These are phyloP conservation scores for Patella depressa DNA, from an alignment of 2,888 invertebrate genomes.

Conservation along the genomic window DNA sequence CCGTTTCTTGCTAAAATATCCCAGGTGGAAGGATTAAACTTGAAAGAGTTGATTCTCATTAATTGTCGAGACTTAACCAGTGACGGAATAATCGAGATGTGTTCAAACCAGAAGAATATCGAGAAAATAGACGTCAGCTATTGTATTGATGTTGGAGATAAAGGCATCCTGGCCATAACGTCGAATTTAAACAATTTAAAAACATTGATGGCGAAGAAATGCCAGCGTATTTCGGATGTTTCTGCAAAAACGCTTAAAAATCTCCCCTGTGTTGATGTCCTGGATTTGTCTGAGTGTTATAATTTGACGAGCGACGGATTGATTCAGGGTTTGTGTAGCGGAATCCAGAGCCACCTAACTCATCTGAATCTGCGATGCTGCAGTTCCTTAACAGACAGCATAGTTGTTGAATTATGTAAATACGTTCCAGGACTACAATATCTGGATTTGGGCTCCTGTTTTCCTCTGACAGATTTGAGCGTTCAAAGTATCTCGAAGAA, in stretches of 20 bases:
- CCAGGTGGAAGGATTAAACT: slow-evolving; percentile 73
- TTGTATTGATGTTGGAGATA: slow-evolving; percentile 79
- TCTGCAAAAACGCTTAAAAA: slow-evolving; percentile 76
- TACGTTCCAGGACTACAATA: slow-evolving; percentile 76
- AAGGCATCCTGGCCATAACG: slow-evolving; percentile 77
- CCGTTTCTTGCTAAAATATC: slow-evolving; percentile 76
- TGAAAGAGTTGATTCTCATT: slow-evolving; percentile 75
- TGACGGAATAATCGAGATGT: slow-evolving; percentile 75
- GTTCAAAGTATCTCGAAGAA: slow-evolving; percentile 80
- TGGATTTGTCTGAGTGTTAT: slow-evolving; percentile 81
- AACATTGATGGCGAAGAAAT: slow-evolving; percentile 77
- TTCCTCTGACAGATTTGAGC: slow-evolving; percentile 80
- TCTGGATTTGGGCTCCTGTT: slow-evolving; percentile 80
- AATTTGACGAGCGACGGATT: slow-evolving; percentile 78
- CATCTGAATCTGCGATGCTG: slow-evolving; percentile 66
- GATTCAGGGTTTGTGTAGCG: slow-evolving; percentile 75
- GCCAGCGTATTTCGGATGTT: slow-evolving; percentile 78
- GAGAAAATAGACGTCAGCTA: slow-evolving; percentile 78
- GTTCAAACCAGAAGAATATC: slow-evolving; percentile 75
- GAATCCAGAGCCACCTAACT: slow-evolving; percentile 43
- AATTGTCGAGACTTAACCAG: slow-evolving; percentile 79
- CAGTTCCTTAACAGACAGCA: slow-evolving; percentile 75
- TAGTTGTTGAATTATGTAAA: slow-evolving; percentile 77
- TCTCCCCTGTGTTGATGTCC: slow-evolving; percentile 75
- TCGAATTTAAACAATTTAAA: slow-evolving; percentile 76